Evolutionary conservation across 1,140 invertebrate genomes (phyloP).

Genomic region (Panulirus ornatus): DNA sequence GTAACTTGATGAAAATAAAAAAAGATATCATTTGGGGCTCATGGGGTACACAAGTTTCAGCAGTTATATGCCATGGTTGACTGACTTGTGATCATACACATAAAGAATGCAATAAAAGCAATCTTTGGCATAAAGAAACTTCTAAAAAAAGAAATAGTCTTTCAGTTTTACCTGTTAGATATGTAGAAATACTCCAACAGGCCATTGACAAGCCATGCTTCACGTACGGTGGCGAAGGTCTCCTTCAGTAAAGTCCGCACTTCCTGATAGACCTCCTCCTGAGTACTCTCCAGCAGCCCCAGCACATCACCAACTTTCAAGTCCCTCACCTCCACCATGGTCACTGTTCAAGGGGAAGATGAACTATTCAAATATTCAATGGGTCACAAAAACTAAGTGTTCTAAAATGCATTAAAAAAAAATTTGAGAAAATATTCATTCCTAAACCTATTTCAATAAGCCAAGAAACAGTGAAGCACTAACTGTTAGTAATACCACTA

Average conservation of each 20-base stretch:
- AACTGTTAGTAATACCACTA: neutral
- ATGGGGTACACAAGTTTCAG: no score
- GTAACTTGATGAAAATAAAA: no score
- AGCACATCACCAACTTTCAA: slow-evolving; percentile 56
- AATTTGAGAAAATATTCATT: neutral
- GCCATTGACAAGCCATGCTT: slow-evolving; percentile 57
- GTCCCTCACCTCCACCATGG: slow-evolving; percentile 52
- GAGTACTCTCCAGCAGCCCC: slow-evolving; percentile 59
- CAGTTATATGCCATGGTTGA: no score
- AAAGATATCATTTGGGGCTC: no score
- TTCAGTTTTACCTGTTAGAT: slow-evolving; percentile 65
- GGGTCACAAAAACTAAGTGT: neutral
- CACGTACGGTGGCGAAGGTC: slow-evolving; percentile 46
- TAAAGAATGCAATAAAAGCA: no score
- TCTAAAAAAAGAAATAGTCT: no score
- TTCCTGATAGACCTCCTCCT: slow-evolving; percentile 60
- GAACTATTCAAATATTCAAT: neutral
- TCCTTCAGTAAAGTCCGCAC: slow-evolving; percentile 53
- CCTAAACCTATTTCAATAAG: neutral
- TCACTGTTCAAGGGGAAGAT: neutral
- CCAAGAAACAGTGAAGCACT: neutral
- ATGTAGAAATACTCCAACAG: slow-evolving; percentile 57
- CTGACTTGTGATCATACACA: no score
- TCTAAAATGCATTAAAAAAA: neutral
- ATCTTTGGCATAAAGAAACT: no score